Percentiles rank a stretch among this genome's conserved stretches.
phyloP scores from a whole-genome alignment of 2,113 vertebrate species.

The Chlamydotis undulata region DNA sequence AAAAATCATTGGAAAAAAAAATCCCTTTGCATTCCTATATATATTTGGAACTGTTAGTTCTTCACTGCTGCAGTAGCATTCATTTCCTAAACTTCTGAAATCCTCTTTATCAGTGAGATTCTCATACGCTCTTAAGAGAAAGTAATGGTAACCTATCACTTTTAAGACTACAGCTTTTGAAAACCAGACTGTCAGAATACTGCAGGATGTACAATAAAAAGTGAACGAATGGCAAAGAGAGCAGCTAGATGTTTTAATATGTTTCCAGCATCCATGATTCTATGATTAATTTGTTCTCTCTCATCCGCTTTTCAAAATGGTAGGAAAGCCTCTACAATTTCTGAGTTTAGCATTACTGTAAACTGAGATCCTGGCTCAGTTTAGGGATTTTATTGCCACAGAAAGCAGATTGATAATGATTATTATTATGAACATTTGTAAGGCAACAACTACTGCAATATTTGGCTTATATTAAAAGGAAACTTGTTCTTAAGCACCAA shows the following conservation, averaged over 20 bases:
- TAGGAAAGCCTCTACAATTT: constrained; percentile 19
- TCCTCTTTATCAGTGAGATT: constrained; percentile 60
- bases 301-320: constrained; percentile 45
- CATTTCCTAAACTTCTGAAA: constrained; percentile 64
- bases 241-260: constrained; percentile 38
- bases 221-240: background rate
- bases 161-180: constrained; percentile 63
- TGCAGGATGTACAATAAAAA: constrained; percentile 33
- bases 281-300: constrained; percentile 55
- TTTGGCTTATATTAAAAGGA: background rate
- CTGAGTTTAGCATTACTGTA: constrained; percentile 18
- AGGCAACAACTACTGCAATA: constrained; percentile 26
- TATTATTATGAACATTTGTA: constrained; percentile 29
- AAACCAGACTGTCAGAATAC: constrained; percentile 46
- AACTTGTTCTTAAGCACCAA: background rate
- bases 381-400: constrained; percentile 38
- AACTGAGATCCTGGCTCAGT: constrained; percentile 10
- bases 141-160: constrained; percentile 62
- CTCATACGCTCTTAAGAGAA: constrained; percentile 58
- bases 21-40: constrained; percentile 25
- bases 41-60: background rate
- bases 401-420: constrained; percentile 46
- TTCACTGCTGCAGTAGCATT: constrained; percentile 19
- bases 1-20: background rate
- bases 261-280: background rate